Percentiles rank a stretch among this genome's conserved stretches.
These are phyloP conservation scores for Oceanites oceanicus DNA, from an alignment of 2,113 vertebrate species.

Conservation along the genomic window DNA sequence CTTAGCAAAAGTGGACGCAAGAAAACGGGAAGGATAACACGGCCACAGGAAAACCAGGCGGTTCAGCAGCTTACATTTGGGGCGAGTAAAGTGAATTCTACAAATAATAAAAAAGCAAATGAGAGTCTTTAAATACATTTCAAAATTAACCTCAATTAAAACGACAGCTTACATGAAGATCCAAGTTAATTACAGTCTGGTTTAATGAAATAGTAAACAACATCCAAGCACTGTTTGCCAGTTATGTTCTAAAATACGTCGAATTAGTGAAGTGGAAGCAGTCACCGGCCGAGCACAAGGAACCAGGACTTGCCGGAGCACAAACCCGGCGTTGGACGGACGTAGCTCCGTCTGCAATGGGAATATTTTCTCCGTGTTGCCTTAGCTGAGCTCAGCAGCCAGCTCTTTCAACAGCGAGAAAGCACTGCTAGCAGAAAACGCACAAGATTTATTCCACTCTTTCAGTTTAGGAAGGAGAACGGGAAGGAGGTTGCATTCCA, in stretches of 20 bases:
- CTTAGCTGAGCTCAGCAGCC: not conserved
- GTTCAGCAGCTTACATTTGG: not conserved
- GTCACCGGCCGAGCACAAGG: not conserved
- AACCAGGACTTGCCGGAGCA: not conserved
- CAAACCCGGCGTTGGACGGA: not conserved
- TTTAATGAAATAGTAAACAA: not conserved
- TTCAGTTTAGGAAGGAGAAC: not conserved
- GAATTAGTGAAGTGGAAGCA: not conserved
- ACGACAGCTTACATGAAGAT: not conserved
- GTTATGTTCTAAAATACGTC: not conserved
- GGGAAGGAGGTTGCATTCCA: not conserved
- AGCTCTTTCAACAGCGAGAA: not conserved
- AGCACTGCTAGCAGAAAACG: not conserved
- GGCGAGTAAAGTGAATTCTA: not conserved
- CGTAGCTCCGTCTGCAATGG: rapidly evolving
- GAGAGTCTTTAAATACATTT: not conserved
- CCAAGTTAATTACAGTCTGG: not conserved
- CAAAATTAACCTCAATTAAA: not conserved
- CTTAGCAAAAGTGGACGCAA: not conserved
- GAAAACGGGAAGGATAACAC: not conserved
- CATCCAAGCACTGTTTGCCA: not conserved
- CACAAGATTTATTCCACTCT: not conserved
- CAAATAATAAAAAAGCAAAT: not conserved
- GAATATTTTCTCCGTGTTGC: not conserved
- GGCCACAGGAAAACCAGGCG: not conserved